A percentile compares a stretch with the other conserved stretches of the same genome.
Evolutionary conservation across 2,888 invertebrate species (phyloP).

Genomic region (Eurytoma californica): DNA sequence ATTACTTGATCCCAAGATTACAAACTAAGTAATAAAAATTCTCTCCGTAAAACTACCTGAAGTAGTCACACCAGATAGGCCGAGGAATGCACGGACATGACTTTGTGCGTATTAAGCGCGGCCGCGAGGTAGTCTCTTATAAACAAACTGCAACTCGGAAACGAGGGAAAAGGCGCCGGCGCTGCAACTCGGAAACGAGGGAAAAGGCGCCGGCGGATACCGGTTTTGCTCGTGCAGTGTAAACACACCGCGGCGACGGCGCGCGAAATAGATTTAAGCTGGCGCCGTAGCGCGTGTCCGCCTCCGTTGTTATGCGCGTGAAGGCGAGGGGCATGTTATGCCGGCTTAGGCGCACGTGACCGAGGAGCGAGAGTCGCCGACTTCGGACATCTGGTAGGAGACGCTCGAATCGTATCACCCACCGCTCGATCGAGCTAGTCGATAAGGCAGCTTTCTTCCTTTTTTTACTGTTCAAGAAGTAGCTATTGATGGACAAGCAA

Average conservation of each 20-base stretch:
- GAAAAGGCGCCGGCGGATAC: neutral
- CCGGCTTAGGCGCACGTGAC: neutral
- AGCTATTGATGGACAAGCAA: neutral
- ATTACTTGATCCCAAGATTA: no score
- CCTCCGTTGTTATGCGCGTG: no score
- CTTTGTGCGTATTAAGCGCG: no score
- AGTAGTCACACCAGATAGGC: no score
- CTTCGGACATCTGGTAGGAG: conserved; percentile 52
- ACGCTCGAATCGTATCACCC: conserved; percentile 30
- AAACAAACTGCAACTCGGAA: neutral
- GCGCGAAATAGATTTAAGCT: no score
- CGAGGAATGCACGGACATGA: no score
- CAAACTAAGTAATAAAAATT: no score
- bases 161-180: neutral
- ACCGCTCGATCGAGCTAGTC: conserved; percentile 26
- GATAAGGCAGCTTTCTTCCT: conserved; percentile 41
- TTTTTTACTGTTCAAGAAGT: neutral
- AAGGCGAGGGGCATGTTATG: neutral
- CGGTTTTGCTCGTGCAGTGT: neutral
- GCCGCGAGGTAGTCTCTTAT: no score
- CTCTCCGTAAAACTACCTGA: no score
- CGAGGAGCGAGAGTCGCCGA: neutral
- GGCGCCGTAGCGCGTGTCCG: no score
- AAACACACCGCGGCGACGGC: neutral
- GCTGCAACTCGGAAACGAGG: neutral